Evolutionary conservation across 2,797 vertebrate species (phyloP).

Genomic region (Lutjanus argentimaculatus): DNA sequence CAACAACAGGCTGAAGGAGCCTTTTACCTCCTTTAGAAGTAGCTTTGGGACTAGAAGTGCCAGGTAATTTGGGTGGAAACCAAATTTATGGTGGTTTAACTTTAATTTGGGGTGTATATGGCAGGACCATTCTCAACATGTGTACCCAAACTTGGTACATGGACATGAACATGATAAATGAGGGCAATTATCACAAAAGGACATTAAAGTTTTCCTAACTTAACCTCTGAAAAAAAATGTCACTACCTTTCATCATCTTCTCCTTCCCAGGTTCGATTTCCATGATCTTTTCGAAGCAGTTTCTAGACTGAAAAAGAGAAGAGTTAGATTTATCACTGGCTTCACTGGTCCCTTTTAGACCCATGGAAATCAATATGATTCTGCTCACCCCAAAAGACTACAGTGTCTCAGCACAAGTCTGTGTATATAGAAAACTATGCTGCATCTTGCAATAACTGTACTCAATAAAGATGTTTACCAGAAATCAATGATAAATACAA

Average conservation of each 20-base stretch:
- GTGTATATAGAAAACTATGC: constrained; percentile 3
- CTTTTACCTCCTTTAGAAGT: too few species aligned
- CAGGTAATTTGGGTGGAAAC: too few species aligned
- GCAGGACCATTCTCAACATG: background rate
- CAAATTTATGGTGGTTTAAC: too few species aligned
- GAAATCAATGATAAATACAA: constrained; percentile 15
- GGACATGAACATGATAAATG: background rate
- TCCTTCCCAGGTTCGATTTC: constrained; percentile 86
- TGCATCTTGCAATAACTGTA: background rate
- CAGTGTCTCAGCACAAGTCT: constrained; percentile 15
- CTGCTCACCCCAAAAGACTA: background rate
- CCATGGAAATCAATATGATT: constrained; percentile 20
- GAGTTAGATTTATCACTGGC: constrained; percentile 34
- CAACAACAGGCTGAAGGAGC: too few species aligned
- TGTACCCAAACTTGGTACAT: background rate
- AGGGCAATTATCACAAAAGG: background rate
- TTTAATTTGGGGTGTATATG: background rate
- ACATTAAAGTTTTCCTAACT: background rate
- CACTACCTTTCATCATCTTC: constrained; percentile 88
- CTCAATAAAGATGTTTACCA: background rate
- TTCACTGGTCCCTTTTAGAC: constrained; percentile 20
- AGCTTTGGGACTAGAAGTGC: too few species aligned
- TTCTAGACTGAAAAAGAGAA: constrained; percentile 84
- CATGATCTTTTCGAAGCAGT: constrained; percentile 89
- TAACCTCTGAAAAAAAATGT: background rate